These are phyloP conservation scores for Baryphthengus martii DNA, from an alignment of 2,113 vertebrate species.

Conservation along the genomic window DNA sequence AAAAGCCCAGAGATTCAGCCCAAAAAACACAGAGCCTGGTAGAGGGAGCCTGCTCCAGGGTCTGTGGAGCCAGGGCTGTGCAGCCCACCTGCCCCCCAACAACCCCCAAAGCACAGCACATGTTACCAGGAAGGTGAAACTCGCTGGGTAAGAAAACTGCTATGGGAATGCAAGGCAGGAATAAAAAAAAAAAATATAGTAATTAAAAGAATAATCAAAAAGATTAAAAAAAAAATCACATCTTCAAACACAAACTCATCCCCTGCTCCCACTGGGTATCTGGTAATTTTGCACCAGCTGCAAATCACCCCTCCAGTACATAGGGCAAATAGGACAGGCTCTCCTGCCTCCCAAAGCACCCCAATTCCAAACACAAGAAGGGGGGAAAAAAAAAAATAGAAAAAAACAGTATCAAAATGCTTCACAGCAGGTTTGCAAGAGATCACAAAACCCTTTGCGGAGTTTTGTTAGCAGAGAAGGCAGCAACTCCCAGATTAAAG, in stretches of 20 bases:
- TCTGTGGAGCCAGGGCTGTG: fast-evolving
- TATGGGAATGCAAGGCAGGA: not conserved
- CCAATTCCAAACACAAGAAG: not conserved
- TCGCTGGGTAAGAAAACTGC: not conserved
- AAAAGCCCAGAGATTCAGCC: not conserved
- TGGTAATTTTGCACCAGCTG: not conserved
- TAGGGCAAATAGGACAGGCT: not conserved
- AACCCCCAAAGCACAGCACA: not conserved
- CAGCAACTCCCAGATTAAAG: not conserved
- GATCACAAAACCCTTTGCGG: not conserved
- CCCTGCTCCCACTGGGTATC: not conserved
- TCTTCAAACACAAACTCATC: not conserved
- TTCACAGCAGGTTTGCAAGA: not conserved
- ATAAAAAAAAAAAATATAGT: not conserved
- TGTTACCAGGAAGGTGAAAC: not conserved
- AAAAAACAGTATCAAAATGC: not conserved
- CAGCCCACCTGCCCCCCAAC: not conserved
- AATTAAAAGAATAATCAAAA: not conserved
- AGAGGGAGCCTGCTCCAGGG: not conserved
- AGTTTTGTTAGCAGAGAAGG: not conserved
- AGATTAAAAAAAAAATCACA: not conserved
- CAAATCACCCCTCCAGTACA: not conserved
- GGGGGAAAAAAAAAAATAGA: not conserved
- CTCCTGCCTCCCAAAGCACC: not conserved
- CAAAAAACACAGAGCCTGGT: fast-evolving